A percentile compares a stretch with the other conserved stretches of the same genome.
Conservation (phyloP, 2,888 invertebrate genomes). For the Diarsia brunnea region DNA sequence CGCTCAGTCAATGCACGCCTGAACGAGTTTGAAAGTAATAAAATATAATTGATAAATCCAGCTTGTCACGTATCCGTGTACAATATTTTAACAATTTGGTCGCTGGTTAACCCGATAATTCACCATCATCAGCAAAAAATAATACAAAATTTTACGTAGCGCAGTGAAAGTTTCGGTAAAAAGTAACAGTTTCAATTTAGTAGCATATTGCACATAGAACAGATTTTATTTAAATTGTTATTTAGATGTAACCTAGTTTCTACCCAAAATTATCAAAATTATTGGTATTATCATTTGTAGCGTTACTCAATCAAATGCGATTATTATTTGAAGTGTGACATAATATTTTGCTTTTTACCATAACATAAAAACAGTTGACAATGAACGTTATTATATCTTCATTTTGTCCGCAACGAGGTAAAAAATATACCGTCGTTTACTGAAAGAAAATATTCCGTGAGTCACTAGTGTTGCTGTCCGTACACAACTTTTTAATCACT, state of each 20-base stretch:
- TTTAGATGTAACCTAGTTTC: neutral
- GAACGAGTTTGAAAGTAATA: conserved; percentile 53
- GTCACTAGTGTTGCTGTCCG: conserved; percentile 66
- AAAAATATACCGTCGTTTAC: conserved; percentile 33
- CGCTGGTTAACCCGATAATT: conserved; percentile 50
- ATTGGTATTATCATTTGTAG: conserved; percentile 14
- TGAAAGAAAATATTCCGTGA: conserved; percentile 21
- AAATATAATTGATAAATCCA: conserved; percentile 61
- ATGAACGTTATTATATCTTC: conserved; percentile 8
- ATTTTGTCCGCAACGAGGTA: conserved; percentile 28
- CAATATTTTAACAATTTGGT: conserved; percentile 61
- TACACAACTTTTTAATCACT: conserved; percentile 84
- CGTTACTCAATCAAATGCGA: conserved; percentile 11
- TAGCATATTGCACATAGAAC: neutral
- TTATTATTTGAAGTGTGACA: conserved; percentile 28
- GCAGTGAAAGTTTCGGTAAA: conserved; percentile 22
- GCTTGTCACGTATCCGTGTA: conserved; percentile 57
- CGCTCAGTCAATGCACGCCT: conserved; percentile 46
- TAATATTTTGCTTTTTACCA: conserved; percentile 24
- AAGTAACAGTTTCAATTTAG: neutral
- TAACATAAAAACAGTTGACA: conserved; percentile 37
- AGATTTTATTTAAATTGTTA: neutral
- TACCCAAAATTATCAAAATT: neutral
- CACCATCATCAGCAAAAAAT: conserved; percentile 46
- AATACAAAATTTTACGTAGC: neutral